Conservation (phyloP, 2,888 invertebrate genomes). For the Lymantria dispar region DNA sequence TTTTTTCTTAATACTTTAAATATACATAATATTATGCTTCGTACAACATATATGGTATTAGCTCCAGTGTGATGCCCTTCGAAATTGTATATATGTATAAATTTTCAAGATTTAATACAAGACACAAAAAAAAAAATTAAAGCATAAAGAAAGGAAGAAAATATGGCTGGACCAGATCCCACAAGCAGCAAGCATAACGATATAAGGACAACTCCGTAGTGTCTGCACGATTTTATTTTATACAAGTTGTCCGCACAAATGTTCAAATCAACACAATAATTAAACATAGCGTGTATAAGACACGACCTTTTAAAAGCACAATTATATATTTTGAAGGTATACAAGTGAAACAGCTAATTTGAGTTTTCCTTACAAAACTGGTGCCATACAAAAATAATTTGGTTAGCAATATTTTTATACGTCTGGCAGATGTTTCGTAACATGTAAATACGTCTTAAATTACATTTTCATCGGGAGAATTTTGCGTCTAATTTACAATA, state of each 20-base stretch:
- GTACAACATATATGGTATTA: no score
- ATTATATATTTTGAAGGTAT: constrained; percentile 8
- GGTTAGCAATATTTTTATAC: not conserved
- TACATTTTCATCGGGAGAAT: constrained; percentile 27
- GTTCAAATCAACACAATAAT: not conserved
- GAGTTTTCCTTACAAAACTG: constrained; percentile 3
- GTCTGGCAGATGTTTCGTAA: constrained; percentile 2
- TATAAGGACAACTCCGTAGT: no score
- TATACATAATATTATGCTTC: no score
- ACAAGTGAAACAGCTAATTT: constrained; percentile 14
- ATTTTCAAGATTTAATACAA: no score
- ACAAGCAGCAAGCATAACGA: no score
- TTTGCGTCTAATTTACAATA: constrained; percentile 55
- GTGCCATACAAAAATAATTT: constrained; percentile 13
- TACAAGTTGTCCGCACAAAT: not conserved
- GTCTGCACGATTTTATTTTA: not conserved
- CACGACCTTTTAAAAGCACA: not conserved
- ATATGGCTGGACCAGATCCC: no score
- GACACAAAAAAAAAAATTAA: no score
- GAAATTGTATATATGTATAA: no score
- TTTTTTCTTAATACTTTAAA: no score
- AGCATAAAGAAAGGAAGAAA: no score
- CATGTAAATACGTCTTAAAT: constrained; percentile 29
- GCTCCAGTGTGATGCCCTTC: no score
- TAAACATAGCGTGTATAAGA: not conserved